Evolutionary conservation across 2,888 invertebrate species (phyloP).

Genomic region (Neria commutata): DNA sequence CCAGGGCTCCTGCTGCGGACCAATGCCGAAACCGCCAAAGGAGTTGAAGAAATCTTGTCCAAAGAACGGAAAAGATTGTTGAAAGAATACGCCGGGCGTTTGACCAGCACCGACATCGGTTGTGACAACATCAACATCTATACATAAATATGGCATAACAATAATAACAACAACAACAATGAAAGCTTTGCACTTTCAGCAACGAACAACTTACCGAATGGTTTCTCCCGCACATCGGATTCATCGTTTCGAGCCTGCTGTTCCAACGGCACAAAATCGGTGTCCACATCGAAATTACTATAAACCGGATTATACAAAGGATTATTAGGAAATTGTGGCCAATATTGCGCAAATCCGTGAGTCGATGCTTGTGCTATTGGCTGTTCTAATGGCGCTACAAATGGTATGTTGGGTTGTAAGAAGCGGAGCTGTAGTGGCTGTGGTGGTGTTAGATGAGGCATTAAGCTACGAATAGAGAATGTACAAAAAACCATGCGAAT

Average conservation of each 20-base stretch:
- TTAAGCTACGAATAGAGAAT: constrained; percentile 44
- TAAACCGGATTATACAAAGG: constrained; percentile 46
- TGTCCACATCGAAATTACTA: constrained; percentile 44
- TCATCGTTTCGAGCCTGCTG: constrained; percentile 42
- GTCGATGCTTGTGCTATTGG: constrained; percentile 41
- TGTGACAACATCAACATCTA: constrained; percentile 55
- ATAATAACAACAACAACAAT: not conserved
- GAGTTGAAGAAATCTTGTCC: constrained; percentile 58
- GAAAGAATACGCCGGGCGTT: constrained; percentile 51
- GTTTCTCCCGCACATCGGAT: constrained; percentile 40
- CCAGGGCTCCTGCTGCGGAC: constrained; percentile 56
- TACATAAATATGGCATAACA: constrained; percentile 7
- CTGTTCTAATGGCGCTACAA: constrained; percentile 46
- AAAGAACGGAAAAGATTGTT: constrained; percentile 58
- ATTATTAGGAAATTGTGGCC: constrained; percentile 44
- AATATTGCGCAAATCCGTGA: constrained; percentile 42
- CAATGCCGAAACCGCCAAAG: constrained; percentile 56
- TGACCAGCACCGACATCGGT: constrained; percentile 46
- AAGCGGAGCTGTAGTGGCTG: constrained; percentile 47
- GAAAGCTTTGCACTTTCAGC: not conserved
- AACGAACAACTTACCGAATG: constrained; percentile 47
- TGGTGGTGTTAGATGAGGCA: constrained; percentile 52
- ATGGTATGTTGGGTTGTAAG: constrained; percentile 47
- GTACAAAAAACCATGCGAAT: constrained; percentile 20
- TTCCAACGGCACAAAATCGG: constrained; percentile 52